These are phyloP conservation scores for Astreopora myriophthalma DNA, from an alignment of 64 coral and sea anemone species.

Conservation along the genomic window DNA sequence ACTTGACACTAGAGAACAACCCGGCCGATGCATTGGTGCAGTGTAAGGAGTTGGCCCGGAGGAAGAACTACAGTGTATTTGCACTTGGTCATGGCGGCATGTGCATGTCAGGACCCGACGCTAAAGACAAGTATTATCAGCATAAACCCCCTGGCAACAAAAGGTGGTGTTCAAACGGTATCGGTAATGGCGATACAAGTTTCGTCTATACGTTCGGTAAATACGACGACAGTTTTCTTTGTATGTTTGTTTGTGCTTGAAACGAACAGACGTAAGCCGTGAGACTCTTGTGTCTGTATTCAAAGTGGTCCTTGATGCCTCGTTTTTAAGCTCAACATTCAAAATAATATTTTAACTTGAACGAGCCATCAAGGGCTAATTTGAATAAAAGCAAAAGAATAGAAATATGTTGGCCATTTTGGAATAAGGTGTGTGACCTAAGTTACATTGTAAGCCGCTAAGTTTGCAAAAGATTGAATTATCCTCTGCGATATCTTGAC, in stretches of 20 bases:
- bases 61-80: neutral
- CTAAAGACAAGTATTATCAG: neutral
- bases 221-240: neutral
- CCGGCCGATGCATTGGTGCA: neutral
- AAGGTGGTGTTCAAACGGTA: conserved; percentile 1
- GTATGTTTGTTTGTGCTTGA: too few species aligned
- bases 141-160: neutral
- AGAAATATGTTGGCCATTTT: too few species aligned
- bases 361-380: too few species aligned
- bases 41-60: neutral
- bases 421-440: too few species aligned
- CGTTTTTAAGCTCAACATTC: too few species aligned
- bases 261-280: too few species aligned
- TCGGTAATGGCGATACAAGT: neutral
- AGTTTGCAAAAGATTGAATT: neutral
- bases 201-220: conserved; percentile 19
- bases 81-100: conserved; percentile 4
- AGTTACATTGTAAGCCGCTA: neutral
- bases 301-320: too few species aligned
- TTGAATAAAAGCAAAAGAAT: too few species aligned
- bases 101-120: conserved; percentile 4
- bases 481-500: neutral
- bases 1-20: neutral
- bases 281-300: too few species aligned
- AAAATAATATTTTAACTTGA: too few species aligned